Percentiles rank a stretch among this genome's conserved stretches.
Evolutionary conservation across 2,888 invertebrate genomes (phyloP).

Genomic region (Strigamia crassipes): DNA sequence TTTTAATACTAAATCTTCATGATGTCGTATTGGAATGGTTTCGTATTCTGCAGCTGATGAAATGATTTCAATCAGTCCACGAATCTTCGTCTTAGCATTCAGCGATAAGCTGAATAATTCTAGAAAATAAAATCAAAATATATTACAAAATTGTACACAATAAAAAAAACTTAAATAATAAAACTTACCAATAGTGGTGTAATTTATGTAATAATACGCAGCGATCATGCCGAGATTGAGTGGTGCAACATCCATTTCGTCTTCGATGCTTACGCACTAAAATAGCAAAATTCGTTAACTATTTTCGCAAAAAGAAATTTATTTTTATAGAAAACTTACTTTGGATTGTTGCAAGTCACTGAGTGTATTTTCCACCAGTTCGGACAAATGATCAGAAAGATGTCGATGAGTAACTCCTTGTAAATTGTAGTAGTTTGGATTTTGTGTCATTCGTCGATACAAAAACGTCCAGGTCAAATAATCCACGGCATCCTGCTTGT

Average conservation of each 20-base stretch:
- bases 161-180: background rate
- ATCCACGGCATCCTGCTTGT: constrained; percentile 99
- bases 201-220: constrained; percentile 99
- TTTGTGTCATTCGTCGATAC: constrained; percentile 94
- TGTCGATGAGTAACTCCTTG: constrained; percentile 93
- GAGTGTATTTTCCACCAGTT: constrained; percentile 94
- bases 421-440: constrained; percentile 98
- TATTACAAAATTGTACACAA: background rate
- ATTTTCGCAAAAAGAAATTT: too few species aligned
- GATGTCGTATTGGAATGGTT: constrained; percentile 89
- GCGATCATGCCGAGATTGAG: constrained; percentile 99
- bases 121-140: constrained; percentile 59
- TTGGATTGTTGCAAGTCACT: constrained; percentile 93
- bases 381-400: constrained; percentile 96
- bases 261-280: constrained; percentile 90
- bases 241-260: constrained; percentile 96
- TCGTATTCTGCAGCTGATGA: constrained; percentile 97
- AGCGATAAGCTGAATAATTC: constrained; percentile 96
- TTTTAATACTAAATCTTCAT: constrained; percentile 84
- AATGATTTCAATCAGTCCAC: constrained; percentile 96
- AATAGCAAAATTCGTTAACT: constrained; percentile 45
- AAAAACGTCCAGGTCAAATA: constrained; percentile 99
- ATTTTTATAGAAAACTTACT: constrained; percentile 53
- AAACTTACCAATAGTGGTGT: constrained; percentile 87
- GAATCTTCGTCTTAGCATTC: constrained; percentile 95